These are phyloP conservation scores for Aproaerema taeniolella DNA, from an alignment of 2,888 invertebrate genomes.

Conservation along the genomic window DNA sequence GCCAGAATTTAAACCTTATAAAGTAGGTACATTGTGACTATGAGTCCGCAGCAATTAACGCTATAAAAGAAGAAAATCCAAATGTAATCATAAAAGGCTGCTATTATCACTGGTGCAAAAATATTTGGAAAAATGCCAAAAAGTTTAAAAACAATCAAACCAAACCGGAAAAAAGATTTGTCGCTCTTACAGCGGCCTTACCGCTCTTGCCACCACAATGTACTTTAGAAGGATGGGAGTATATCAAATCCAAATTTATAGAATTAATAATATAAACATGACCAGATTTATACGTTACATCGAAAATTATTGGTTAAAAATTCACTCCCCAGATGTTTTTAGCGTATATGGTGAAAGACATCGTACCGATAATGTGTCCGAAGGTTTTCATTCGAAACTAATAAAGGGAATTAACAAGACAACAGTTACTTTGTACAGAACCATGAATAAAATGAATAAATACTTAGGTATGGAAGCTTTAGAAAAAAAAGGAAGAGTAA, in stretches of 20 bases:
- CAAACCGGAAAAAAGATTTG: too few relatives aligned
- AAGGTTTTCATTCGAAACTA: constrained; percentile 18
- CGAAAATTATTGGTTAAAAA: constrained; percentile 14
- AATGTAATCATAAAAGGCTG: too few relatives aligned
- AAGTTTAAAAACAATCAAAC: too few relatives aligned
- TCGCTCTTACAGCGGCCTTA: too few relatives aligned
- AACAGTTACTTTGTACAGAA: constrained; percentile 6
- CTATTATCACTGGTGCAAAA: too few relatives aligned
- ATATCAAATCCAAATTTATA: constrained; percentile 12
- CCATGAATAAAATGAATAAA: background rate
- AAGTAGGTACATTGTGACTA: too few relatives aligned
- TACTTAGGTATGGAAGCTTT: constrained; percentile 1
- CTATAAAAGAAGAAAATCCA: too few relatives aligned
- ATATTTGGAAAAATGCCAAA: too few relatives aligned
- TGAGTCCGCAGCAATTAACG: too few relatives aligned
- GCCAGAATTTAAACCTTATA: too few relatives aligned
- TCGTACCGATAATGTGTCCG: constrained; percentile 14
- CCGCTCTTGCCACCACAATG: too few relatives aligned
- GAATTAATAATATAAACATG: constrained; percentile 14
- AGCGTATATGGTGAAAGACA: constrained; percentile 16
- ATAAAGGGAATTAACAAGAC: constrained; percentile 13
- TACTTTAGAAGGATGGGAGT: constrained; percentile 16
- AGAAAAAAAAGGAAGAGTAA: background rate
- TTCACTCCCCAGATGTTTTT: constrained; percentile 14
- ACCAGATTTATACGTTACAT: constrained; percentile 16